These are phyloP conservation scores for Macrotrachela quadricornifera DNA, from an alignment of 1,140 invertebrate genomes.

Conservation along the genomic window DNA sequence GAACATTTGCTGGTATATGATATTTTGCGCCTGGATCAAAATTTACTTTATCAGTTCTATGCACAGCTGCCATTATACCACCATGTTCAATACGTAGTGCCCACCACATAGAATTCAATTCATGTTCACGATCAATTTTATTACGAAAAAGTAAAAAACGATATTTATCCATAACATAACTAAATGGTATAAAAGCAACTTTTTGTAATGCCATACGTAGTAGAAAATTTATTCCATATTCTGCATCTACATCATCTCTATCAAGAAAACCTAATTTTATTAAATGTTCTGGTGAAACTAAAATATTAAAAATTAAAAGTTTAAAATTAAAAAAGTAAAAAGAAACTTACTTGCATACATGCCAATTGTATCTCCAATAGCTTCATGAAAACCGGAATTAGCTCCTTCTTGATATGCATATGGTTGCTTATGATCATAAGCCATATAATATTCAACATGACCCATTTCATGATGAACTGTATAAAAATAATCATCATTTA, in stretches of 20 bases:
- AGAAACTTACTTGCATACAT: constrained; percentile 35
- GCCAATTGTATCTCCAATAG: constrained; percentile 68
- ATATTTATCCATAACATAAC: constrained; percentile 61
- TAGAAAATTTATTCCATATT: constrained; percentile 64
- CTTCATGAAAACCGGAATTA: constrained; percentile 43
- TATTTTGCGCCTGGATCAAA: constrained; percentile 21
- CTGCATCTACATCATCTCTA: constrained; percentile 36
- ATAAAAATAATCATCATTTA: constrained; percentile 48
- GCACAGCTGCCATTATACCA: constrained; percentile 15
- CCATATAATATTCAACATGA: constrained; percentile 54
- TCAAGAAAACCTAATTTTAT: constrained; percentile 54
- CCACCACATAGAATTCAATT: constrained; percentile 34
- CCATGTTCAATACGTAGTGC: constrained; percentile 16
- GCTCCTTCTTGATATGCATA: constrained; percentile 49
- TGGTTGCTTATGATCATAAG: constrained; percentile 40
- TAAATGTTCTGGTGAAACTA: constrained; percentile 57
- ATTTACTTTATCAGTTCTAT: constrained; percentile 10
- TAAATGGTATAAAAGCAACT: constrained; percentile 65
- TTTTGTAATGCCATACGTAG: constrained; percentile 59
- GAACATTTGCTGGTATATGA: constrained; percentile 15
- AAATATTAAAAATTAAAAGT: too few species aligned
- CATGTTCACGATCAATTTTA: constrained; percentile 20
- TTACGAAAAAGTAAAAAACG: constrained; percentile 64
- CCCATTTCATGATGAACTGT: constrained; percentile 66
- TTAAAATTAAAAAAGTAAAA: too few species aligned